Evolutionary conservation across 2,888 invertebrate genomes (phyloP).

Genomic region (Rhabditoides inermis): DNA sequence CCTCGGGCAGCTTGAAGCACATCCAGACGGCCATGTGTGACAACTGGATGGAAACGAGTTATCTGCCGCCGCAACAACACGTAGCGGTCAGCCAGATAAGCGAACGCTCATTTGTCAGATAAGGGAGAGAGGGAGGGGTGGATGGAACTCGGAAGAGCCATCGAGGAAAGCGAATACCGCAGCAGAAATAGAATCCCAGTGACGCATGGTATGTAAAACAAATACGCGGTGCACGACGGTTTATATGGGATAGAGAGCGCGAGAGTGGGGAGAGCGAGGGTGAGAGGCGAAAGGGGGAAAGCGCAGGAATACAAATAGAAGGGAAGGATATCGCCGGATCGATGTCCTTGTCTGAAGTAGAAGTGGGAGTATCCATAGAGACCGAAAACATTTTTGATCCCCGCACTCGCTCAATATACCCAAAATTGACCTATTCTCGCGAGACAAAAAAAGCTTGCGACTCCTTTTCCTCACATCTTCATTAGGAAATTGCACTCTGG

Average conservation of each 20-base stretch:
- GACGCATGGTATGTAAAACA: not conserved
- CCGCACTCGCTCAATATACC: no score
- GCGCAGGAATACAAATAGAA: not conserved
- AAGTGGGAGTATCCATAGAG: no score
- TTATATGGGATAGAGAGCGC: not conserved
- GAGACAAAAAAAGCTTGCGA: no score
- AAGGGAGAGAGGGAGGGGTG: conserved; percentile 3
- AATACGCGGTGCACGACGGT: not conserved
- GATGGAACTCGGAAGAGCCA: conserved; percentile 1
- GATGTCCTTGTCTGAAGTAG: no score
- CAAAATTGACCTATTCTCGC: no score
- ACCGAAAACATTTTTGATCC: no score
- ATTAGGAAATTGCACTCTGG: no score
- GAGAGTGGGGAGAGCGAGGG: not conserved
- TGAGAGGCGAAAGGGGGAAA: not conserved
- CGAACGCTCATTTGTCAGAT: conserved; percentile 7
- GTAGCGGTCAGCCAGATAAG: no score
- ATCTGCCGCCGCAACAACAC: no score
- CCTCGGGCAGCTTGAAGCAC: no score
- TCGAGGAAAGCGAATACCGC: not conserved
- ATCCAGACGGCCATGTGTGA: no score
- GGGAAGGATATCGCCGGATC: not conserved
- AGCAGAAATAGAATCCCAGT: not conserved
- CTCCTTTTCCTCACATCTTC: no score
- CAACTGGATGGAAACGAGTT: not conserved